Percentiles rank a stretch among this genome's conserved stretches.
Evolutionary conservation across 2,888 invertebrate species (phyloP).

Genomic region (Cheilosia scutellata): DNA sequence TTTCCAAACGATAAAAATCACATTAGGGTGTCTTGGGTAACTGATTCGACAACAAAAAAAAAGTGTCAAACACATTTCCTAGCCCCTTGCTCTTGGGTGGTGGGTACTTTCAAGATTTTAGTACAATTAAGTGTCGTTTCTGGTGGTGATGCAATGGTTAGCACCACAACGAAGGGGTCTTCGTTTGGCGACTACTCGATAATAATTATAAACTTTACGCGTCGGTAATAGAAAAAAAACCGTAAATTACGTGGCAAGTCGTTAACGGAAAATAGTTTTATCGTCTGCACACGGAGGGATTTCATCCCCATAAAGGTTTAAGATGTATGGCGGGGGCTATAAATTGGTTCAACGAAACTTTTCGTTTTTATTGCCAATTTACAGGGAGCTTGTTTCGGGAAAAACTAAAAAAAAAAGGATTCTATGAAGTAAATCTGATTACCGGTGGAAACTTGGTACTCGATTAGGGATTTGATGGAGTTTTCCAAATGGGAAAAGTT

Average conservation of each 20-base stretch:
- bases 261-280: constrained; percentile 67
- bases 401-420: constrained; percentile 23
- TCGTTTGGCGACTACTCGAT: constrained; percentile 63
- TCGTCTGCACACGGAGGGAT: constrained; percentile 29
- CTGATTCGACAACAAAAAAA: constrained; percentile 47
- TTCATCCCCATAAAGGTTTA: constrained; percentile 31
- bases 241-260: constrained; percentile 61
- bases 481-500: constrained; percentile 69
- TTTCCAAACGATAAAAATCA: constrained; percentile 74
- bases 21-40: constrained; percentile 67
- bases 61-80: constrained; percentile 40
- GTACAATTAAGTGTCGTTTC: constrained; percentile 65
- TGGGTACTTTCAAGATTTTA: constrained; percentile 54
- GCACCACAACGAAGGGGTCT: constrained; percentile 7
- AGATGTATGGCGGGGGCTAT: constrained; percentile 31
- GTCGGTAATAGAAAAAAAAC: constrained; percentile 57
- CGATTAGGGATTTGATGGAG: constrained; percentile 75
- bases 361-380: constrained; percentile 69
- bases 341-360: constrained; percentile 65
- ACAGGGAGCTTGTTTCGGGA: constrained; percentile 22
- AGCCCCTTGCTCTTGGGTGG: constrained; percentile 17
- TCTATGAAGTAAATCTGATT: constrained; percentile 68
- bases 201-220: constrained; percentile 74
- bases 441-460: constrained; percentile 69
- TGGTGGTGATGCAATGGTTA: neutral